Evolutionary conservation across 2,113 vertebrate species (phyloP).

Genomic region (Microcebus tavaratra): DNA sequence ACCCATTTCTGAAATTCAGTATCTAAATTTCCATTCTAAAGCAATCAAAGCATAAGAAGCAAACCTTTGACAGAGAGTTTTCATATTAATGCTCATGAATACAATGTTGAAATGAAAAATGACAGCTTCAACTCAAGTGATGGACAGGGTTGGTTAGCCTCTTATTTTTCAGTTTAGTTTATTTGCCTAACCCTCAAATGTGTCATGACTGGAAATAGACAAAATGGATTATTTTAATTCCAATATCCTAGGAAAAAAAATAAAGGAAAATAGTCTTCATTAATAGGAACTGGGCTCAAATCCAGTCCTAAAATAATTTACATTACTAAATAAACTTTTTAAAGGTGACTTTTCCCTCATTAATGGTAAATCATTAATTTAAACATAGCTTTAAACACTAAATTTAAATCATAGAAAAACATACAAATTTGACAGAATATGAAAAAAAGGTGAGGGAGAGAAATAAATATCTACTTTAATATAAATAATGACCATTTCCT

Average conservation of each 20-base stretch:
- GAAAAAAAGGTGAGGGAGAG: not conserved
- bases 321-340: not conserved
- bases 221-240: conserved; percentile 56
- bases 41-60: conserved; percentile 36
- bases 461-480: conserved; percentile 31
- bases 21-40: conserved; percentile 59
- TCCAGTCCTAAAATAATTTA: conserved; percentile 47
- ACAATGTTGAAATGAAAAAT: conserved; percentile 31
- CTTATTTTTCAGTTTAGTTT: conserved; percentile 61
- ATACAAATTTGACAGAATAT: not conserved
- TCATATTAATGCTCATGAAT: conserved; percentile 58
- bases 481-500: not conserved
- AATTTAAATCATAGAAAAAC: conserved; percentile 41
- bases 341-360: conserved; percentile 43
- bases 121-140: conserved; percentile 33
- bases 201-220: conserved; percentile 63
- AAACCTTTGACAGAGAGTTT: conserved; percentile 44
- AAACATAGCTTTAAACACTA: conserved; percentile 8
- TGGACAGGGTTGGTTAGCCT: conserved; percentile 19
- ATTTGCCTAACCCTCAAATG: conserved; percentile 60
- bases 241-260: conserved; percentile 23
- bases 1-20: conserved; percentile 46
- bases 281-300: conserved; percentile 47
- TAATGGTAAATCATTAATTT: conserved; percentile 19
- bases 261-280: conserved; percentile 30